Percentiles rank a stretch among this genome's conserved stretches.
phyloP scores from a whole-genome alignment of 2,797 vertebrate genomes.

The Huso huso region DNA sequence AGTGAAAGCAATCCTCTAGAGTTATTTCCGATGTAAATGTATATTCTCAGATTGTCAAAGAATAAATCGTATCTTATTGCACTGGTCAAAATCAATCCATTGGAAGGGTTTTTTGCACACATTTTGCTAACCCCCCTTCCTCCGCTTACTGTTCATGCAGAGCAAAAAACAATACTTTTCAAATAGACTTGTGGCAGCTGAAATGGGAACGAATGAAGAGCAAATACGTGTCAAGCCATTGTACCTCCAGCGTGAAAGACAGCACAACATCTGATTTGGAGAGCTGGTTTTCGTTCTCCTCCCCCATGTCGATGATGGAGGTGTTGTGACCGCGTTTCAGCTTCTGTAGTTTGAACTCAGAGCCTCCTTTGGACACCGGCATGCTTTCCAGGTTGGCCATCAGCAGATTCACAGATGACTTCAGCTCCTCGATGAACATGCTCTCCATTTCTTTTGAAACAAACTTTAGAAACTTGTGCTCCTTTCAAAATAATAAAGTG shows the following conservation, averaged over 20 bases:
- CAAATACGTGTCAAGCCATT: no score
- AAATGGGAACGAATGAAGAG: no score
- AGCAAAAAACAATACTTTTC: no score
- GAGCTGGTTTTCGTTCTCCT: slow-evolving; percentile 95
- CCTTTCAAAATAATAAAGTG: slow-evolving; percentile 48
- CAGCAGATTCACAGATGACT: slow-evolving; percentile 90
- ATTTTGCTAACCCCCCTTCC: no score
- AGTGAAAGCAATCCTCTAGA: no score
- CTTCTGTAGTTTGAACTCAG: slow-evolving; percentile 95
- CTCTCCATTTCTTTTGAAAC: slow-evolving; percentile 95
- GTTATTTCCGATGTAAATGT: no score
- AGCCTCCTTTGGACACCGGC: slow-evolving; percentile 94
- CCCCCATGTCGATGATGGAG: slow-evolving; percentile 98
- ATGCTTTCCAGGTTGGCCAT: slow-evolving; percentile 99
- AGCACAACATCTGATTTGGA: slow-evolving; percentile 95
- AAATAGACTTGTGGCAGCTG: no score
- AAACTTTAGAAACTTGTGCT: slow-evolving; percentile 88
- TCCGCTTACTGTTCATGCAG: no score
- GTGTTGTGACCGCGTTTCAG: slow-evolving; percentile 93
- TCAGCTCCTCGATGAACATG: slow-evolving; percentile 93
- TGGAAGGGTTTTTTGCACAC: no score
- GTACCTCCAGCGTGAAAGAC: slow-evolving; percentile 92
- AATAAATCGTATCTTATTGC: no score
- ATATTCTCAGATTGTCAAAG: no score
- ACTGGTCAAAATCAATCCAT: no score